Conservation (phyloP, 2,888 invertebrate species). For the Brachypalpus laphriformis region DNA sequence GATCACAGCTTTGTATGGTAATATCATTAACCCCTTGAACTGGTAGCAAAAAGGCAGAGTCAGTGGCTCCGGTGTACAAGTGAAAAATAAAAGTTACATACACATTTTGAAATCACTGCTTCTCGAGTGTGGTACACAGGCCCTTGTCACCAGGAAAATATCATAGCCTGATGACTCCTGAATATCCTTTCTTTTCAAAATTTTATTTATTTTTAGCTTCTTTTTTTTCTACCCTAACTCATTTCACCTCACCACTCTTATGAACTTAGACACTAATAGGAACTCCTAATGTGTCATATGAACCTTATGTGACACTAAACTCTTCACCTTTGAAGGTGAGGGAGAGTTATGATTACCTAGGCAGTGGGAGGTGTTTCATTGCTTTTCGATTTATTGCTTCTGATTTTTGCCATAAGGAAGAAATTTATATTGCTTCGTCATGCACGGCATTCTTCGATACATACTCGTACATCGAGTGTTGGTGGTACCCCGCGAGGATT, state of each 20-base stretch:
- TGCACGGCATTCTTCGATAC: neutral
- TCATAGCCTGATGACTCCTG: neutral
- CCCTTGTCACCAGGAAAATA: neutral
- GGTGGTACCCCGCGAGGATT: conserved; percentile 5
- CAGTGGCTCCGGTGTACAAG: neutral
- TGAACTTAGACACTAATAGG: no score
- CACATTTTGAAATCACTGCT: no score
- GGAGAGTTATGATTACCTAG: conserved; percentile 3
- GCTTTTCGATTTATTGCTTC: neutral
- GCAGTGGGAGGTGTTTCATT: neutral
- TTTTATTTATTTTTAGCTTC: neutral
- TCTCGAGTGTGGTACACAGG: neutral
- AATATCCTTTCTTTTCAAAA: neutral
- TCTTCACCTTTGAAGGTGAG: conserved; percentile 6
- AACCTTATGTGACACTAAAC: neutral
- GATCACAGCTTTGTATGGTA: conserved; percentile 14
- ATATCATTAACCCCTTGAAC: conserved; percentile 14
- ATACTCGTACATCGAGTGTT: neutral
- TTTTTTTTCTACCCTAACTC: neutral
- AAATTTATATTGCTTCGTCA: conserved; percentile 5
- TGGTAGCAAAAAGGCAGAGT: neutral
- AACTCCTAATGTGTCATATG: conserved; percentile 1
- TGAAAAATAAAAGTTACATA: neutral
- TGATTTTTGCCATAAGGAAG: neutral
- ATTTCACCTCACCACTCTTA: conserved; percentile 15